Evolutionary conservation across 1,140 invertebrate genomes (phyloP).

Genomic region (Liolophura sinensis): DNA sequence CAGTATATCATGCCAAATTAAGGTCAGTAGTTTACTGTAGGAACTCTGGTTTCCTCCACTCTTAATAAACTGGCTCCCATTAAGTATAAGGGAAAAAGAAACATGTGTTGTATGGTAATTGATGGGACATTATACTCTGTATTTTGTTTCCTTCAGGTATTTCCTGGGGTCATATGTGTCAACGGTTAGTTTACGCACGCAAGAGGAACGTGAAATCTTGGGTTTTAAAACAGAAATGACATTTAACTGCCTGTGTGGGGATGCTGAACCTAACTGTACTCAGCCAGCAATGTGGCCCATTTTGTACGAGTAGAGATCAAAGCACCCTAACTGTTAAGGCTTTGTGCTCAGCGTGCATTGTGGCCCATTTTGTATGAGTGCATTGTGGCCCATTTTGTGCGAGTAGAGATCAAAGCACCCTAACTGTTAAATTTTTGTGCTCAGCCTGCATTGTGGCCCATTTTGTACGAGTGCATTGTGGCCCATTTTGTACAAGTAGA

Average conservation of each 20-base stretch:
- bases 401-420: constrained; percentile 11
- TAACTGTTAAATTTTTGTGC: not conserved
- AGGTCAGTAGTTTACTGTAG: no score
- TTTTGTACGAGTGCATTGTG: no score
- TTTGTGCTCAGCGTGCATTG: not conserved
- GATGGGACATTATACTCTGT: constrained; percentile 9
- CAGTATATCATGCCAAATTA: no score
- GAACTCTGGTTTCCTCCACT: no score
- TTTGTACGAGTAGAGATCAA: no score
- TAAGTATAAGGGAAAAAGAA: not conserved
- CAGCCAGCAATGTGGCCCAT: constrained; percentile 62
- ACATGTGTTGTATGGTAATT: constrained; percentile 15
- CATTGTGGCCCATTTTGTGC: constrained; percentile 59
- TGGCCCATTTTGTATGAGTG: no score
- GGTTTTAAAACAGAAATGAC: constrained; percentile 80
- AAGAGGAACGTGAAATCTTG: constrained; percentile 95
- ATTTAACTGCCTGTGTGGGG: constrained; percentile 83
- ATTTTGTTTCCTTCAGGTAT: constrained; percentile 62
- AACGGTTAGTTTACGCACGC: constrained; percentile 94
- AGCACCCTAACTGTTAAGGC: not conserved
- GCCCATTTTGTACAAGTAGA: no score
- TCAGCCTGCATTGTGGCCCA: no score
- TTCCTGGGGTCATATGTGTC: constrained; percentile 93
- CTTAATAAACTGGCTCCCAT: no score
- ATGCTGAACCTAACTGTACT: constrained; percentile 52